Conservation (phyloP, 2,113 vertebrate genomes). For the Carassius carassius region DNA sequence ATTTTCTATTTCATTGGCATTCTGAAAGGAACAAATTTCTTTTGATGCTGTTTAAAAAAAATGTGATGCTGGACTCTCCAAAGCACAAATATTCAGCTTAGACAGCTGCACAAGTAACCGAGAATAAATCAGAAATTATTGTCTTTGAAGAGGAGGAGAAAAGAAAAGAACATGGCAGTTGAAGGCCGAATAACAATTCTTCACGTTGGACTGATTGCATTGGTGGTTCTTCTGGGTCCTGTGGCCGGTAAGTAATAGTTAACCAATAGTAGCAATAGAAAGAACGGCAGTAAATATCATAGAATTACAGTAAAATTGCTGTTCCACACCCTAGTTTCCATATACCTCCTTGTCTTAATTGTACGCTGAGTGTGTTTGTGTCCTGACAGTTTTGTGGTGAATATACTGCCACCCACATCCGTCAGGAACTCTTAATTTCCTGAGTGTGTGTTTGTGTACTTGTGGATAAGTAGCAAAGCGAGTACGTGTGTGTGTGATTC, state of each 20-base stretch:
- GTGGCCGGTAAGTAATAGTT: constrained; percentile 53
- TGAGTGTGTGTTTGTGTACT: constrained; percentile 13
- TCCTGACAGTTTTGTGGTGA: neutral
- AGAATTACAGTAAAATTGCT: neutral
- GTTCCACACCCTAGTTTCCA: constrained; percentile 18
- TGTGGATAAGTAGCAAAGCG: neutral
- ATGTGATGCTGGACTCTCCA: neutral
- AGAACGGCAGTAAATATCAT: neutral
- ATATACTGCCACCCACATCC: constrained; percentile 19
- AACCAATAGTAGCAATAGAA: neutral
- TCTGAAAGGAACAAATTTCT: neutral
- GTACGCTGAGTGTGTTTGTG: neutral
- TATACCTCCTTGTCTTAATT: neutral
- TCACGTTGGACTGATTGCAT: constrained; percentile 50
- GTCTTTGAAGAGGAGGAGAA: constrained; percentile 31
- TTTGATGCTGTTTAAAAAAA: neutral
- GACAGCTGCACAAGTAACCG: neutral
- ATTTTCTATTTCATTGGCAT: neutral
- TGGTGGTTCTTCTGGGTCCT: constrained; percentile 56
- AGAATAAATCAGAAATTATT: neutral
- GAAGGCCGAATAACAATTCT: constrained; percentile 49
- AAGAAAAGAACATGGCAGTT: constrained; percentile 42
- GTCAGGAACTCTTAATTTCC: constrained; percentile 30
- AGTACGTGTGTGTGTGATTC: neutral
- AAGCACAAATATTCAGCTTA: neutral